These are phyloP conservation scores for Empidonax traillii DNA, from an alignment of 2,113 vertebrate species.

Conservation along the genomic window DNA sequence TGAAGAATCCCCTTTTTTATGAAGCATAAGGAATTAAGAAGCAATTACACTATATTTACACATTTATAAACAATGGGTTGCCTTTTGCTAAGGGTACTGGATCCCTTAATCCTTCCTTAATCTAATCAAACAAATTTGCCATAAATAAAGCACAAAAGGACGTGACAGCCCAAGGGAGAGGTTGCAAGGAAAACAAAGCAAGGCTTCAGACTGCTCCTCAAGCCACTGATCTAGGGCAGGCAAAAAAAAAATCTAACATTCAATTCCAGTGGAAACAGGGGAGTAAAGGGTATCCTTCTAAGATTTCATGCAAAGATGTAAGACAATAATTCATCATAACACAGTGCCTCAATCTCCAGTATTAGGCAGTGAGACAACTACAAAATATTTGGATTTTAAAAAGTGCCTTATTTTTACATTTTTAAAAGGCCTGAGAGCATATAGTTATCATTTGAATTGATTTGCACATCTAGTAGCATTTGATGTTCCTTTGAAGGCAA, in stretches of 20 bases:
- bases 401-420: background rate
- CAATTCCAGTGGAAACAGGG: background rate
- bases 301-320: background rate
- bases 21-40: constrained; percentile 20
- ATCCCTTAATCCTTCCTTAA: constrained; percentile 34
- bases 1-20: background rate
- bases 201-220: background rate
- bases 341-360: background rate
- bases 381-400: background rate
- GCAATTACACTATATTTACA: constrained; percentile 36
- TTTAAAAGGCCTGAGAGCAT: background rate
- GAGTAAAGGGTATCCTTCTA: background rate
- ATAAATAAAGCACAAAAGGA: constrained; percentile 24
- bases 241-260: background rate
- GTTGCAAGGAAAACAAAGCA: background rate
- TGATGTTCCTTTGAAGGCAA: background rate
- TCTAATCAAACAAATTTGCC: constrained; percentile 39
- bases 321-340: background rate
- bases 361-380: background rate
- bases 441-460: background rate
- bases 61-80: background rate
- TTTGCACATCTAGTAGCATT: background rate
- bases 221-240: background rate
- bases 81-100: constrained; percentile 17
- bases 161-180: background rate